A percentile compares a stretch with the other conserved stretches of the same genome.
Conservation (phyloP, 2,797 vertebrate species). For the Sebastolobus altivelis region DNA sequence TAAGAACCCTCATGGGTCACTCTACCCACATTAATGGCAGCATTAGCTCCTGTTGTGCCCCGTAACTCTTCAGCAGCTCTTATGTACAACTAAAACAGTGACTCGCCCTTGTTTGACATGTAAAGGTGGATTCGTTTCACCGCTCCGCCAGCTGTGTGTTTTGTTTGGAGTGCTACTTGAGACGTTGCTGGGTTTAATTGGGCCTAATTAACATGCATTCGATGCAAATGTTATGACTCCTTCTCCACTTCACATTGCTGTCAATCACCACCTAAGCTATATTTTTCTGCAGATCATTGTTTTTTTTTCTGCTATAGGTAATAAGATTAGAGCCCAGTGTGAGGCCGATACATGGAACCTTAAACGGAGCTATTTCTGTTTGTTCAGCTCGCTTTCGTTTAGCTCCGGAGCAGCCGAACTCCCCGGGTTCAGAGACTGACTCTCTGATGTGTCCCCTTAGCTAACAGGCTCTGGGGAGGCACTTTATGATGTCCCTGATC, state of each 20-base stretch:
- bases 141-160: conserved; percentile 10
- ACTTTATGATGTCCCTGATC: conserved; percentile 66
- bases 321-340: conserved; percentile 69
- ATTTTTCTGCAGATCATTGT: conserved; percentile 5
- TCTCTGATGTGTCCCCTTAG: conserved; percentile 69
- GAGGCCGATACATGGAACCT: conserved; percentile 62
- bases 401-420: conserved; percentile 50
- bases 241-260: background rate
- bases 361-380: conserved; percentile 69
- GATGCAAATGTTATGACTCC: background rate
- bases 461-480: conserved; percentile 63
- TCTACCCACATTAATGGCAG: conserved; percentile 37
- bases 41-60: conserved; percentile 44
- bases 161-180: background rate
- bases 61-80: conserved; percentile 10
- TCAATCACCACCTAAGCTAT: conserved; percentile 1
- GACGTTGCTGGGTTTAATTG: conserved; percentile 9
- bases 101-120: background rate
- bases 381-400: conserved; percentile 76
- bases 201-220: conserved; percentile 32
- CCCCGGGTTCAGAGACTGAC: conserved; percentile 45
- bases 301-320: conserved; percentile 46
- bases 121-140: conserved; percentile 36
- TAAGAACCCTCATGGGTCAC: conserved; percentile 49
- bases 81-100: background rate